Percentiles rank a stretch among this genome's conserved stretches.
phyloP scores from a whole-genome alignment of 2,888 invertebrate genomes.

The Macrophya alboannulata region DNA sequence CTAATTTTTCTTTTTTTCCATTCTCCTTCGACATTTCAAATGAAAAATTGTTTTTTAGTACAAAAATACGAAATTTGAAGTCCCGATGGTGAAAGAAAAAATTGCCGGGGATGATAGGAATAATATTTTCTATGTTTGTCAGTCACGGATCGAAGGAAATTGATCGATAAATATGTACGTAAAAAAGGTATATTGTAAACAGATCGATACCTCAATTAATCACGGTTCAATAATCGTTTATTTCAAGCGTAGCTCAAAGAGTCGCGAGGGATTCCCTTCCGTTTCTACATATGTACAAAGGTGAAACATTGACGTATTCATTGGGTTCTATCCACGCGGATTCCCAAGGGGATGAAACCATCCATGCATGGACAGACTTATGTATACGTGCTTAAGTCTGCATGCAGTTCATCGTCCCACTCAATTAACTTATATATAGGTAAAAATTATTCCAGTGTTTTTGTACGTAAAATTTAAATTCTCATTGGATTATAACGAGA shows the following conservation, averaged over 20 bases:
- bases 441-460: background rate
- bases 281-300: background rate
- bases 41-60: background rate
- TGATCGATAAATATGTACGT: background rate
- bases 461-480: background rate
- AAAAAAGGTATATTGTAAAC: background rate
- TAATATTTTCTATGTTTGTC: background rate
- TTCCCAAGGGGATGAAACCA: slow-evolving; percentile 24
- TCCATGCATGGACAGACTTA: background rate
- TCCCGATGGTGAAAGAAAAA: background rate
- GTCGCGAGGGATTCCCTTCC: background rate
- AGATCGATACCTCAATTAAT: slow-evolving; percentile 1
- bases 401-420: slow-evolving; percentile 11
- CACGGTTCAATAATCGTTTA: slow-evolving; percentile 33
- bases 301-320: slow-evolving; percentile 36
- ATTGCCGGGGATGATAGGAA: background rate
- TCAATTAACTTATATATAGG: background rate
- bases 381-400: background rate
- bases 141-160: background rate
- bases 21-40: too few species aligned
- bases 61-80: background rate
- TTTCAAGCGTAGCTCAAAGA: slow-evolving; percentile 18
- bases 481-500: background rate
- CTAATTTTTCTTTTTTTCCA: too few species aligned
- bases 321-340: slow-evolving; percentile 27